Conservation (phyloP, 2,888 invertebrate genomes). For the Phortica magna region DNA sequence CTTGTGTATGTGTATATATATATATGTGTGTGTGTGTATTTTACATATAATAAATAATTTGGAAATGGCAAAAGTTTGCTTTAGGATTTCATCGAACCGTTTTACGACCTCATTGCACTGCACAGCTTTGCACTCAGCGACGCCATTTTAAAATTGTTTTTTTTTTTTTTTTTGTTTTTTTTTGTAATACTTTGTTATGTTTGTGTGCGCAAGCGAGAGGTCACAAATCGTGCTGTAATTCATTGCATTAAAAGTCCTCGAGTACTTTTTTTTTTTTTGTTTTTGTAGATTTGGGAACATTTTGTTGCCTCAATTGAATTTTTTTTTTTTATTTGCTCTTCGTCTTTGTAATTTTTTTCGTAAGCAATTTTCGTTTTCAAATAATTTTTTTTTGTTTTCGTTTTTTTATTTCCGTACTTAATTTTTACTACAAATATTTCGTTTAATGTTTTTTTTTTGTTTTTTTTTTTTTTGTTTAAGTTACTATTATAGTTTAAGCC, state of each 20-base stretch:
- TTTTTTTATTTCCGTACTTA: background rate
- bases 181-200: too few species aligned
- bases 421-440: constrained; percentile 35
- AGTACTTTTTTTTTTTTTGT: too few species aligned
- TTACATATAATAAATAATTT: background rate
- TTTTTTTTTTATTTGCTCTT: background rate
- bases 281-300: too few species aligned
- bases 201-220: too few species aligned
- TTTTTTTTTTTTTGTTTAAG: background rate
- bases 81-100: background rate
- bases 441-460: constrained; percentile 31
- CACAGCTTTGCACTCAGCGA: too few species aligned
- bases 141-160: too few species aligned
- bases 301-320: background rate
- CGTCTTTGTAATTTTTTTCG: background rate
- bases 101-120: background rate
- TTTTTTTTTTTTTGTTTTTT: too few species aligned
- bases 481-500: background rate
- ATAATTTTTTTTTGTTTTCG: background rate
- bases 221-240: too few species aligned
- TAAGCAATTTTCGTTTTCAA: background rate
- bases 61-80: constrained; percentile 23
- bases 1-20: constrained; percentile 10
- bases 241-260: too few species aligned
- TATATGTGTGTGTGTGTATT: background rate